Percentiles rank a stretch among this genome's conserved stretches.
phyloP scores from a whole-genome alignment of 2,113 vertebrate genomes.

The Heloderma charlesbogerti region DNA sequence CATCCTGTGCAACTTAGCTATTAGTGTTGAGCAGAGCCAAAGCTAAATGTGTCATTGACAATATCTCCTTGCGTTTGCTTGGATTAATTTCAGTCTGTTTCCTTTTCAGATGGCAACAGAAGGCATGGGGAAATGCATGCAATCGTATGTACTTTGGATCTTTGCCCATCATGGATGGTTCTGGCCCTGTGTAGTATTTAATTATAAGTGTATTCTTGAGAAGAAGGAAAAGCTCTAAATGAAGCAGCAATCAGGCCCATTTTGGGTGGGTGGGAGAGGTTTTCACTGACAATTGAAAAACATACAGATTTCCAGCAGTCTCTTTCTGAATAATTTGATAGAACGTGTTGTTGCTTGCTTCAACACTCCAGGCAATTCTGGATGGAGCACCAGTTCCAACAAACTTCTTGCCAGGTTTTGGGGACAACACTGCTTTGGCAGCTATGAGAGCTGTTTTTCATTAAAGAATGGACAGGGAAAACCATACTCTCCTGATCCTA shows the following conservation, averaged over 20 bases:
- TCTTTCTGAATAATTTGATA: neutral
- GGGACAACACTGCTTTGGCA: neutral
- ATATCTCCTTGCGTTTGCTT: neutral
- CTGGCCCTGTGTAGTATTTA: neutral
- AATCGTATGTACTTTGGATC: neutral
- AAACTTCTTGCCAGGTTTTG: neutral
- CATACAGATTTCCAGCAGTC: neutral
- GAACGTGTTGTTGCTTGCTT: neutral
- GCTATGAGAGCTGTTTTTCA: too few species aligned
- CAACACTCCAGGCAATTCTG: neutral
- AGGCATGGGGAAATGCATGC: neutral
- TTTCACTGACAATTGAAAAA: neutral
- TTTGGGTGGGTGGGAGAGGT: neutral
- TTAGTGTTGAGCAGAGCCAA: neutral
- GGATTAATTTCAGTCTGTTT: constrained; percentile 17
- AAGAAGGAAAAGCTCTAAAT: neutral
- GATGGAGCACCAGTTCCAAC: neutral
- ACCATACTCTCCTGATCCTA: neutral
- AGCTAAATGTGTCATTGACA: neutral
- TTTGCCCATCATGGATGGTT: neutral
- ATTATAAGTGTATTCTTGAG: neutral
- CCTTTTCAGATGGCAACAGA: neutral
- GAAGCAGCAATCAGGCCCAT: neutral
- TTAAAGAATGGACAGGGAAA: neutral
- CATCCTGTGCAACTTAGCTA: neutral